A percentile compares a stretch with the other conserved stretches of the same genome.
Evolutionary conservation across 2,113 vertebrate genomes (phyloP).

Genomic region (Silurus asotus): DNA sequence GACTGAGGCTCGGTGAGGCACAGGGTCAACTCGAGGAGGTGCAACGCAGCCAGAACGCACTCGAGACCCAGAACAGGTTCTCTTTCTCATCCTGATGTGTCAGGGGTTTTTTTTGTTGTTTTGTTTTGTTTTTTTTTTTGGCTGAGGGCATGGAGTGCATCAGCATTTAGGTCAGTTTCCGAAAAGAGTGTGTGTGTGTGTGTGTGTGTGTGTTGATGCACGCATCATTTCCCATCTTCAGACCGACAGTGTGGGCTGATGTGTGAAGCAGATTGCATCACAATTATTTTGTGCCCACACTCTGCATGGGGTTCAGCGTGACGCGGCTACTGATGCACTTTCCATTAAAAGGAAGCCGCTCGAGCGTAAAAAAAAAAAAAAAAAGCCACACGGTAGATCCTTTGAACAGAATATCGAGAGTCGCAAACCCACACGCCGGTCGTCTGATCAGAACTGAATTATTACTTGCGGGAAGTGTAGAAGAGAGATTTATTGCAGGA

Average conservation of each 20-base stretch:
- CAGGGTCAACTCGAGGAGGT: constrained; percentile 81
- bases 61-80: constrained; percentile 81
- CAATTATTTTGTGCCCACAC: constrained; percentile 39
- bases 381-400: too few species aligned
- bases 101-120: not conserved
- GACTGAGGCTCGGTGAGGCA: constrained; percentile 72
- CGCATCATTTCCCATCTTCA: constrained; percentile 50
- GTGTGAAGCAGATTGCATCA: constrained; percentile 18
- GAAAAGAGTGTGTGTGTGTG: constrained; percentile 47
- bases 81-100: constrained; percentile 47
- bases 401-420: not conserved
- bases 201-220: constrained; percentile 44
- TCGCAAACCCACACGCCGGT: not conserved
- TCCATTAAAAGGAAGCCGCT: constrained; percentile 38
- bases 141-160: constrained; percentile 16
- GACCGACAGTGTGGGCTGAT: constrained; percentile 68
- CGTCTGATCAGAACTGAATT: not conserved
- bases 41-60: constrained; percentile 76
- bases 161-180: constrained; percentile 39
- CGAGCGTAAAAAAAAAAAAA: not conserved
- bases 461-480: not conserved
- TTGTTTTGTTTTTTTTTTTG: not conserved
- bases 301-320: not conserved
- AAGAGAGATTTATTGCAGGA: not conserved
- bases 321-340: constrained; percentile 20